Conservation (phyloP, 2,113 vertebrate species). For the Aspidoscelis tigris region DNA sequence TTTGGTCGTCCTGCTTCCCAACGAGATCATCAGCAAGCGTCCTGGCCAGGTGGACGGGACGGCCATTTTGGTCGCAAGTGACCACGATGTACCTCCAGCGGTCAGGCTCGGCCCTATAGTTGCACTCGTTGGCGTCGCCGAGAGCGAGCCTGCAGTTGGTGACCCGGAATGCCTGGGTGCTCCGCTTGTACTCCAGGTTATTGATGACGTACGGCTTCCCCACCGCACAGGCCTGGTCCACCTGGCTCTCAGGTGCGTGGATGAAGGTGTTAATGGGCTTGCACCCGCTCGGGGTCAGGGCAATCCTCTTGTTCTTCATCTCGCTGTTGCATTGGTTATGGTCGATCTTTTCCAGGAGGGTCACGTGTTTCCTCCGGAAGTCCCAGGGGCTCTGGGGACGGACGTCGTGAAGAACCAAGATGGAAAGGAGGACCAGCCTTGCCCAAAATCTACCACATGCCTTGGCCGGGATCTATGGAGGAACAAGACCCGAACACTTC, state of each 20-base stretch:
- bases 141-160: constrained; percentile 16
- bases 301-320: constrained; percentile 6
- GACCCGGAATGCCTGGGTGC: neutral
- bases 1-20: neutral
- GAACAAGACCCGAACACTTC: too few relatives aligned
- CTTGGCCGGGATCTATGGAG: neutral
- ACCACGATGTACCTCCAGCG: constrained; percentile 22
- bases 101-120: neutral
- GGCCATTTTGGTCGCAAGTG: constrained; percentile 14
- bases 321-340: constrained; percentile 18
- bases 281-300: neutral
- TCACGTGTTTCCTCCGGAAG: constrained; percentile 19
- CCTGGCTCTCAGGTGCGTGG: neutral
- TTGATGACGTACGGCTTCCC: neutral
- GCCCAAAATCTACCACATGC: neutral
- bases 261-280: constrained; percentile 25
- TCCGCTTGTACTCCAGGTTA: constrained; percentile 1
- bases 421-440: neutral
- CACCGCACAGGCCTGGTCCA: neutral
- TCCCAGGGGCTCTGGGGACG: neutral
- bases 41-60: constrained; percentile 13
- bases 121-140: neutral
- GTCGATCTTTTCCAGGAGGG: constrained; percentile 9
- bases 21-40: neutral
- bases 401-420: neutral